Evolutionary conservation across 2,113 vertebrate genomes (phyloP).

Genomic region (Seriola quinqueradiata): DNA sequence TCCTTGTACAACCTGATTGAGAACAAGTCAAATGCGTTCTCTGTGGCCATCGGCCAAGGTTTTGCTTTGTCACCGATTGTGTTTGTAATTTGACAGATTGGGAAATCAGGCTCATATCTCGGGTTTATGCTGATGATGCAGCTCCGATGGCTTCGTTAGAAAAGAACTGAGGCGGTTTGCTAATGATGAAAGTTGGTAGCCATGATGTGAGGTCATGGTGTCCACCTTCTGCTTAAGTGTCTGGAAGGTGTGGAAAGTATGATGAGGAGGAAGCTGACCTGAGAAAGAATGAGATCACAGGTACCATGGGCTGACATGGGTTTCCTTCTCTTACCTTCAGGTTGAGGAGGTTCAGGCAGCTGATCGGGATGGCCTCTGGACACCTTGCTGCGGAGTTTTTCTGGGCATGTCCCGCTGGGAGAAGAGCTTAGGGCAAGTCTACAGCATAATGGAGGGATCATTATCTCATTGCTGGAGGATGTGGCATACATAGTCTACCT

Average conservation of each 20-base stretch:
- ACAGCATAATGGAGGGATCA: background rate
- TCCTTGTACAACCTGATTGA: background rate
- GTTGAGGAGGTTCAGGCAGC: background rate
- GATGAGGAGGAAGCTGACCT: too few relatives aligned
- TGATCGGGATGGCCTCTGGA: background rate
- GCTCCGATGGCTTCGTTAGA: background rate
- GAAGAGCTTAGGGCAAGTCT: background rate
- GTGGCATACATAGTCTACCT: too few relatives aligned
- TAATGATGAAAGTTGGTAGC: too few relatives aligned
- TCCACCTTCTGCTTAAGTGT: too few relatives aligned
- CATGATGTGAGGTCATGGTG: too few relatives aligned
- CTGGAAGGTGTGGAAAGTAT: too few relatives aligned
- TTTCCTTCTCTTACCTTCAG: background rate
- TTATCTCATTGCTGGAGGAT: background rate
- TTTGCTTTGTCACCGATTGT: slow-evolving; percentile 6
- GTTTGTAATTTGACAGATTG: slow-evolving; percentile 1
- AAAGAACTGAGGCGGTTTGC: background rate
- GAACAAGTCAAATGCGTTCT: slow-evolving; percentile 5
- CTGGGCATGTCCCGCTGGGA: background rate
- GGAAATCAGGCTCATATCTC: background rate
- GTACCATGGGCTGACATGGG: too few relatives aligned
- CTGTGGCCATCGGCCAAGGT: background rate
- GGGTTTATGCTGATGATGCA: background rate
- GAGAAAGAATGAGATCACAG: too few relatives aligned
- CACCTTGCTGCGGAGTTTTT: background rate